These are phyloP conservation scores for Plutella xylostella DNA, from an alignment of 2,888 invertebrate species.

Conservation along the genomic window DNA sequence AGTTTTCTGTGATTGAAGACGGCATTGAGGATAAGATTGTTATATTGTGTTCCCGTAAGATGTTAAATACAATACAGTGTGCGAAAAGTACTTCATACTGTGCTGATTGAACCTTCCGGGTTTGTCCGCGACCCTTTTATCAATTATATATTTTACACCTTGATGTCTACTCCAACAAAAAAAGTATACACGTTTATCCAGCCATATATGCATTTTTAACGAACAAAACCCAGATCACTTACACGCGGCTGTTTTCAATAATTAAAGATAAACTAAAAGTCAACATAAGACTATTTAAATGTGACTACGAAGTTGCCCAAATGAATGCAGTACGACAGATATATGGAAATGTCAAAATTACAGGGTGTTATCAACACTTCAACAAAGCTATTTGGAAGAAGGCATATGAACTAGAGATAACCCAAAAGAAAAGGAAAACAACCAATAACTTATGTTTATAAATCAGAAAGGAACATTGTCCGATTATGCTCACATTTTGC, in stretches of 20 bases:
- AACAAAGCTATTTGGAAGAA: slow-evolving; percentile 10
- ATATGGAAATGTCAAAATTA: slow-evolving; percentile 1
- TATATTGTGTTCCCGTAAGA: slow-evolving; percentile 8
- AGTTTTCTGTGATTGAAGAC: slow-evolving; percentile 12
- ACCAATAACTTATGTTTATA: too few species aligned
- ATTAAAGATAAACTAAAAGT: background rate
- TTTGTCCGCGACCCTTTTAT: slow-evolving; percentile 10
- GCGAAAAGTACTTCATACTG: background rate
- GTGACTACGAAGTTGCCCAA: slow-evolving; percentile 8
- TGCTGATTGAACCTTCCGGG: background rate
- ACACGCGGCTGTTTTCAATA: background rate
- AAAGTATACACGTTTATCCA: slow-evolving; percentile 11
- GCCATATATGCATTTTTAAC: slow-evolving; percentile 11
- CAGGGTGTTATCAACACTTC: slow-evolving; percentile 7
- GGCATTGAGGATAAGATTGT: slow-evolving; percentile 11
- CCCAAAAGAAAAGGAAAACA: background rate
- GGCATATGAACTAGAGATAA: slow-evolving; percentile 1
- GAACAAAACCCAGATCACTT: slow-evolving; percentile 9
- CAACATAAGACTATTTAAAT: slow-evolving; percentile 6
- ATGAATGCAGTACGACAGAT: slow-evolving; percentile 4
- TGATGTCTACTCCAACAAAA: slow-evolving; percentile 12
- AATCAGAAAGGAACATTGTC: background rate
- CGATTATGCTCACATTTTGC: background rate
- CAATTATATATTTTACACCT: slow-evolving; percentile 12
- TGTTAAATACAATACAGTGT: background rate